These are phyloP conservation scores for Pantherophis vulpinus DNA, from an alignment of 2,797 vertebrate species.

Conservation along the genomic window DNA sequence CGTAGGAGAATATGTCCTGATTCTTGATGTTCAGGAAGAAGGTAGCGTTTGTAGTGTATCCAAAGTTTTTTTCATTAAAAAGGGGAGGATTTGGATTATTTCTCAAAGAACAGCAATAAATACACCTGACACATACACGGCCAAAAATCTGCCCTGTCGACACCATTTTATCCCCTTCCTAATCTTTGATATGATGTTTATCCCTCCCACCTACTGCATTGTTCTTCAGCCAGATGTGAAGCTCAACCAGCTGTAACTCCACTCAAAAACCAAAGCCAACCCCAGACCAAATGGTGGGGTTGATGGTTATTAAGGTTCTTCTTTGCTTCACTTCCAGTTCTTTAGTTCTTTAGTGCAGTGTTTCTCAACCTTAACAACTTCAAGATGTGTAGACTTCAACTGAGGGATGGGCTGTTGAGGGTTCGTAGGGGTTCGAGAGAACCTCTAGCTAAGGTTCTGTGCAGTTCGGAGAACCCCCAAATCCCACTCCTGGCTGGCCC, in stretches of 20 bases:
- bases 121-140: background rate
- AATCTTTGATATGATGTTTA: background rate
- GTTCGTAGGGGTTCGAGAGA: no score
- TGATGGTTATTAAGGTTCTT: no score
- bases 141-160: background rate
- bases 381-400: no score
- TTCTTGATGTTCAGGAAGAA: background rate
- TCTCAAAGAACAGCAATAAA: background rate
- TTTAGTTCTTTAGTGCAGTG: background rate
- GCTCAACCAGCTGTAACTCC: background rate
- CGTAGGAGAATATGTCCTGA: background rate
- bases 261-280: background rate
- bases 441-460: no score
- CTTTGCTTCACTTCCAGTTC: background rate
- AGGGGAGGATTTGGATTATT: background rate
- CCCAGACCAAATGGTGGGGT: background rate
- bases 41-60: background rate
- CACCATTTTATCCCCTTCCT: background rate
- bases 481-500: no score
- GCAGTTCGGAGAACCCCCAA: no score
- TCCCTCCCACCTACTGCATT: background rate
- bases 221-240: background rate
- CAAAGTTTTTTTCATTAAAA: background rate
- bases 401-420: no score
- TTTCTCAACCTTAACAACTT: no score